Base-by-base conservation (phyloP, 2,888 invertebrate species). In the Phragmatobia fuliginosa region DNA sequence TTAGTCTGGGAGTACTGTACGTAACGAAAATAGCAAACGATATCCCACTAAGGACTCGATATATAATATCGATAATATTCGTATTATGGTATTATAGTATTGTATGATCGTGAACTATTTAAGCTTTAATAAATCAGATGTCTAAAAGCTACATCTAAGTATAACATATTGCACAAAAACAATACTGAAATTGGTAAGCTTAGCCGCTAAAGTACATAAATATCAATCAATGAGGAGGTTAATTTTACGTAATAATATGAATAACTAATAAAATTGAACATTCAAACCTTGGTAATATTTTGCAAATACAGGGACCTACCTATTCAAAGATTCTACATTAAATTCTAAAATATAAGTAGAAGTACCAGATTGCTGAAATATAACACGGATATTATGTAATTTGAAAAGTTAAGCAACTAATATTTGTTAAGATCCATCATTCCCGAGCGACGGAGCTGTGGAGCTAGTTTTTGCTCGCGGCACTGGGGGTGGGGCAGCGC, bases 401-500 rank as follows among this genome's bases (percentile, higher is more conserved):
- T 2, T 60, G 21, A 33, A 60, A 21, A 32, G 38, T n/a, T 25
- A 63, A 32, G 1, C n/a, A 21, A 0, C 0, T 52, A 52, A 25
- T 31, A 38, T 58, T 58, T 38, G 41, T 59, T 31, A 31, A 97
- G 98, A 98, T 93, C 96, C 97, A 33, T 96, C 97, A 80, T 98
- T 98, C 92, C 98, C 98, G n/a, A 95, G 96, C 60, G 97, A 97
- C 88, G 98, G 98, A 33, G 97, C 97, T n/a, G 97, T 98, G 69
- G 98, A 98, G 88, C 95, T 98, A 70, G 97, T 97, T 85, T 98
- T 98, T 92, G 97, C 97, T 62, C 96, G 96, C 16, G 92, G 94
- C 14, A 92, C 91, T 41, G 93, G 93, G 2, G 78, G 88, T 59
- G 94, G 95, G 0, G 94, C 92, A 25, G 96, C 97, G 1, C 58